phyloP scores from a whole-genome alignment of 2,113 vertebrate genomes.

The Anarhynchus alexandrinus region DNA sequence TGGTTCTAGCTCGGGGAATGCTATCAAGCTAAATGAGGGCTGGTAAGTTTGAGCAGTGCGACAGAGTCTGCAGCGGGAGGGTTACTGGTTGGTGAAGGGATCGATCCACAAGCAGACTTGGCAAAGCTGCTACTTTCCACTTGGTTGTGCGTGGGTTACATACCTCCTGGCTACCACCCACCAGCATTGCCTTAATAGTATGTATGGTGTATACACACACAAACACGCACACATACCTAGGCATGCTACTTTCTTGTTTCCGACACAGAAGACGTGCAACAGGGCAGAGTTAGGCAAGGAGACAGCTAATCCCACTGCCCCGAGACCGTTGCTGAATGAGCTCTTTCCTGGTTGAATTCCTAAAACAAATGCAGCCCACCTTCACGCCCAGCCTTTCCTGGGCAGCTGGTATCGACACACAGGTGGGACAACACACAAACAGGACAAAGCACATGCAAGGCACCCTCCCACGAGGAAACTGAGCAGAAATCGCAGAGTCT shows the following conservation, averaged over 20 bases:
- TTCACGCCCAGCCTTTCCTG: background rate
- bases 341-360: background rate
- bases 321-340: background rate
- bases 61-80: background rate
- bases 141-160: background rate
- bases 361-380: background rate
- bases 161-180: background rate
- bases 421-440: background rate
- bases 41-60: background rate
- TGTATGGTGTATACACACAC: too few species aligned
- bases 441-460: background rate
- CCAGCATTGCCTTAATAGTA: background rate
- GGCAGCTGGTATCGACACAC: accelerated
- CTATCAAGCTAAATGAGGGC: background rate
- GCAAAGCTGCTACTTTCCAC: background rate
- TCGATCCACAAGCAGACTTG: background rate
- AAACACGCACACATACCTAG: accelerated
- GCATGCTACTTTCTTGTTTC: background rate
- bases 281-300: background rate
- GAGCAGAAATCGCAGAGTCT: background rate
- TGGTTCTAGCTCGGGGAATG: background rate
- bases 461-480: background rate
- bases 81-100: background rate
- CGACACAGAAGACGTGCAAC: background rate
- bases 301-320: background rate